Evolutionary conservation across 2,888 invertebrate genomes (phyloP), one percentile per base, ranked within the genome.

Genomic region (Rhaphigaster nebulosa): DNA sequence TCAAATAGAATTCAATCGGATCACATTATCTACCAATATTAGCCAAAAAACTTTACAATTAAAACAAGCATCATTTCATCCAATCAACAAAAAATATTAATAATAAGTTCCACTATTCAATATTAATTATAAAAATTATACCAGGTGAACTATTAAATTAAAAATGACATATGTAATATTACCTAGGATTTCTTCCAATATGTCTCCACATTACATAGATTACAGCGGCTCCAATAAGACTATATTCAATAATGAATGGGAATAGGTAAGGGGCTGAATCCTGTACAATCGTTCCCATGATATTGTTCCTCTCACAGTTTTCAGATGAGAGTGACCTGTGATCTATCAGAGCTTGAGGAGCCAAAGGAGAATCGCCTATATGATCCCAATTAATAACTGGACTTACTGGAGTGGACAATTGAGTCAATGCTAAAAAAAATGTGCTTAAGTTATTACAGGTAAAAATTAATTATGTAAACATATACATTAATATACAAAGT

Each of bases 131-230:
- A 90, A 8, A 87, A 38, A 41, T n/a, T 52, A 50, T 45, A 20
- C 15, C 34, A 87, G 29, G 5, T 26, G 88, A 65, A 65, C 65
- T 29, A 29, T 65, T 5, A 29, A 65, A 65, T 15, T 29, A 29
- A 29, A 26, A 91, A 90, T 29, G 29, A 29, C 12, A n/a, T 29
- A 29, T 12, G 29, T 15, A 87, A 91, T 93, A 93, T 94, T 94
- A 96, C 95, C 97, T 96, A 89, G 98, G 97, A 94, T 97, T 96
- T 93, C 97, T 96, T 91, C 98, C 98, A 94, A 98, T 98, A 93
- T 98, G 98, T 93, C 97, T 97, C 98, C 98, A 99, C 98, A 98
- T 98, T 90, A 98, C 97, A 94, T 98, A 98, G 93, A 98, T 96
- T 76, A 99, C 98, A 90, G 98, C 98, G 89, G 98, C 98, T 38